Base-by-base conservation (phyloP, 2,113 vertebrate species). In the Malurus cyaneus region DNA sequence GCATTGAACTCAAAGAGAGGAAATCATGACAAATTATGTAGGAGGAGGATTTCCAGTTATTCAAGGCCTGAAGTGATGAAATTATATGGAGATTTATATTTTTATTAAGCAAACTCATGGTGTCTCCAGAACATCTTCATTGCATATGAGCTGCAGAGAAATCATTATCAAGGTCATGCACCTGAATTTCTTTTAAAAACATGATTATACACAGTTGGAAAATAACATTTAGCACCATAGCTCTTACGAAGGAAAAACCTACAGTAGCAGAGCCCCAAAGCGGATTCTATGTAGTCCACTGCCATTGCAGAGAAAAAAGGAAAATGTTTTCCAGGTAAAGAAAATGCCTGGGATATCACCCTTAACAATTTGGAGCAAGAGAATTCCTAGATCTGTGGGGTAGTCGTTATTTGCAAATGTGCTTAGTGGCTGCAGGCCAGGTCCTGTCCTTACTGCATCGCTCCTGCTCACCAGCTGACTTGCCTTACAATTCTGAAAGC, bases 1-100 rank as follows among this genome's bases (percentile, higher is more conserved):
- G 57, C 28, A 47, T 29, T 88, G 76, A 91, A 76, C n/a, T 92
- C 39, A 52, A 54, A 83, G 34, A 66, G 82, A 88, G 32, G 67
- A 88, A 86, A 88, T 78, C 5, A 64, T 56, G 76, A 90, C 50
- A 94, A 64, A 91, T 92, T 93, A 88, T 60, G 83, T 88, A 92
- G 94, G 92, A 96, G 78, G 92, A 85, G 73, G 56, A 91, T 92
- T 95, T 96, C 88, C 69, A 95, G 44, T 95, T 95, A 86, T 80
- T 95, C 76, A 80, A 41, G 69, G 13, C 42, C 47, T 70, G 31
- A 88, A 90, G 65, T 80, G 77, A 36, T 83, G n/a, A 92, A 80
- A 90, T 80, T 86, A 49, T 46, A 19, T 53, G 52, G 60, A 89
- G 26, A 80, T 83, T 92, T 86, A 41, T 92, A 70, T 80, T 92